Evolutionary conservation across 2,113 vertebrate species (phyloP).

Genomic region (Caranx melampygus): DNA sequence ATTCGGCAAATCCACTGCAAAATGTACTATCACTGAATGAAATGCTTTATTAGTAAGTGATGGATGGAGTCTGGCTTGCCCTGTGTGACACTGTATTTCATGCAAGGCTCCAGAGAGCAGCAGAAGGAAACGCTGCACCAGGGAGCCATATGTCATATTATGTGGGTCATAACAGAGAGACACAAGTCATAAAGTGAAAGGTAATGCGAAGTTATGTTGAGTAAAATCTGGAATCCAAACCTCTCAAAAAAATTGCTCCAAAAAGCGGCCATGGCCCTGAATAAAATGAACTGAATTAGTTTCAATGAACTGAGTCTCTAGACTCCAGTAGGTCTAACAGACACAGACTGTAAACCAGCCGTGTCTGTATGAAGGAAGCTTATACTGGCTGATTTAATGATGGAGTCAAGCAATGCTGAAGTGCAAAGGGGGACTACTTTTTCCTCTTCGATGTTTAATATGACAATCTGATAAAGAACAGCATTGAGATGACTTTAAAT

Average conservation of each 20-base stretch:
- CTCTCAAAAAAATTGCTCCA: not conserved
- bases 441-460: too few species aligned
- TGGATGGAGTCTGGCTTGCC: constrained; percentile 32
- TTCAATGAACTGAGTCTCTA: not conserved
- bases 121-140: constrained; percentile 37
- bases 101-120: constrained; percentile 24
- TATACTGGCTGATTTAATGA: not conserved
- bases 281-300: not conserved
- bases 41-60: constrained; percentile 34
- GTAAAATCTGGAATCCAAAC: constrained; percentile 34
- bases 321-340: not conserved
- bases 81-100: constrained; percentile 37
- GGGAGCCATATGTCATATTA: constrained; percentile 51
- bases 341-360: too few species aligned
- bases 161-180: constrained; percentile 64
- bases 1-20: constrained; percentile 24
- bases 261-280: not conserved
- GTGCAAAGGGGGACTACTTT: too few species aligned
- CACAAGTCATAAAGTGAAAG: constrained; percentile 49
- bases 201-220: constrained; percentile 22
- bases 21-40: constrained; percentile 16
- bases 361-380: not conserved
- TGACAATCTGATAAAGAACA: too few species aligned
- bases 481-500: too few species aligned
- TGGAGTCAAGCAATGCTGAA: too few species aligned